phyloP scores from a whole-genome alignment of 2,888 invertebrate genomes.

The Clusia tigrina region DNA sequence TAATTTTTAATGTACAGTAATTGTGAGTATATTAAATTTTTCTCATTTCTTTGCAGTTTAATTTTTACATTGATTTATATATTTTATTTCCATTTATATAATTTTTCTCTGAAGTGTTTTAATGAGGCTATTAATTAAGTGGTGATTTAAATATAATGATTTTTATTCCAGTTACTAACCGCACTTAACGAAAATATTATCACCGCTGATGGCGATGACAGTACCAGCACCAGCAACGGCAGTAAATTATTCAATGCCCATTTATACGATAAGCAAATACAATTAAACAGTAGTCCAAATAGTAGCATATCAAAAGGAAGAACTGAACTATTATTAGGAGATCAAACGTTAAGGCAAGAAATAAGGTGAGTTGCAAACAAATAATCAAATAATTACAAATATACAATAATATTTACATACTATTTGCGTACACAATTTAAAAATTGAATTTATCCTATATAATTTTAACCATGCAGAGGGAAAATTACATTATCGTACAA shows the following conservation, averaged over 20 bases:
- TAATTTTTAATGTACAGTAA: no score
- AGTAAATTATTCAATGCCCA: conserved; percentile 26
- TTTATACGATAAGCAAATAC: conserved; percentile 36
- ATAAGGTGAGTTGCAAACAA: conserved; percentile 51
- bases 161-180: conserved; percentile 57
- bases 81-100: no score
- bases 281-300: conserved; percentile 57
- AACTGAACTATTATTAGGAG: conserved; percentile 64
- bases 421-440: no score
- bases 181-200: conserved; percentile 56
- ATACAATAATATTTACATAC: background rate
- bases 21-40: no score
- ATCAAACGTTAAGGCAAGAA: conserved; percentile 61
- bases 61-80: background rate
- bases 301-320: conserved; percentile 66
- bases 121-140: no score
- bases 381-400: background rate
- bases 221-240: conserved; percentile 41
- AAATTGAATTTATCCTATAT: no score
- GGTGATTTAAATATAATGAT: no score
- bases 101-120: no score
- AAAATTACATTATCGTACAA: no score
- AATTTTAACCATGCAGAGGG: no score
- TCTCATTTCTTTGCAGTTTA: background rate
- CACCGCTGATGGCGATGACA: conserved; percentile 49